A percentile compares a stretch with the other conserved stretches of the same genome.
These are phyloP conservation scores for Archips xylosteana DNA, from an alignment of 2,888 invertebrate species.

Conservation along the genomic window DNA sequence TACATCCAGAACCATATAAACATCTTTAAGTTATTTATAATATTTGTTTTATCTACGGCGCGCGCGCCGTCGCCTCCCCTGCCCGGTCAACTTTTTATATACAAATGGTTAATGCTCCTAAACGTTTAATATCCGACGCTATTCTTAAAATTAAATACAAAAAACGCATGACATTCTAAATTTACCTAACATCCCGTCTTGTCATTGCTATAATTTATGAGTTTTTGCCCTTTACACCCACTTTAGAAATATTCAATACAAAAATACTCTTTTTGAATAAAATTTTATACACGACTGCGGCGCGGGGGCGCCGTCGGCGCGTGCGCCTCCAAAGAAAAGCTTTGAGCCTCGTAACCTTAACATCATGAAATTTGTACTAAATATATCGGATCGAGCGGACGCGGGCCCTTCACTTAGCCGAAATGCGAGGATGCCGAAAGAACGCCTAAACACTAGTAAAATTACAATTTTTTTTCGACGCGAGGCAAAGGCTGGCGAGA, in stretches of 20 bases:
- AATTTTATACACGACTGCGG: conserved; percentile 83
- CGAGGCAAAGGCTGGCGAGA: conserved; percentile 5
- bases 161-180: conserved; percentile 85
- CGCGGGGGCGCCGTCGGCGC: conserved; percentile 65
- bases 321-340: conserved; percentile 80
- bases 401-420: conserved; percentile 83
- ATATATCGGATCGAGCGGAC: conserved; percentile 83
- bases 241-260: conserved; percentile 87
- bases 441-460: conserved; percentile 83
- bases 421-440: conserved; percentile 86
- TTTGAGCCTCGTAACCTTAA: conserved; percentile 86
- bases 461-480: conserved; percentile 55
- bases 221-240: conserved; percentile 87
- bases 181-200: conserved; percentile 82
- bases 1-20: conserved; percentile 86
- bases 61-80: conserved; percentile 65
- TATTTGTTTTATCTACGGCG: conserved; percentile 83
- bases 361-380: conserved; percentile 86
- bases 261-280: conserved; percentile 87
- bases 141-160: conserved; percentile 87
- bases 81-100: conserved; percentile 83
- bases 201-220: conserved; percentile 85
- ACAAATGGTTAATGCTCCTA: conserved; percentile 90
- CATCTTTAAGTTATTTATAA: conserved; percentile 85
- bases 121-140: conserved; percentile 87